Evolutionary conservation across 2,113 vertebrate species (phyloP), one percentile per base, ranked within the genome.

Genomic region (Pavo muticus): DNA sequence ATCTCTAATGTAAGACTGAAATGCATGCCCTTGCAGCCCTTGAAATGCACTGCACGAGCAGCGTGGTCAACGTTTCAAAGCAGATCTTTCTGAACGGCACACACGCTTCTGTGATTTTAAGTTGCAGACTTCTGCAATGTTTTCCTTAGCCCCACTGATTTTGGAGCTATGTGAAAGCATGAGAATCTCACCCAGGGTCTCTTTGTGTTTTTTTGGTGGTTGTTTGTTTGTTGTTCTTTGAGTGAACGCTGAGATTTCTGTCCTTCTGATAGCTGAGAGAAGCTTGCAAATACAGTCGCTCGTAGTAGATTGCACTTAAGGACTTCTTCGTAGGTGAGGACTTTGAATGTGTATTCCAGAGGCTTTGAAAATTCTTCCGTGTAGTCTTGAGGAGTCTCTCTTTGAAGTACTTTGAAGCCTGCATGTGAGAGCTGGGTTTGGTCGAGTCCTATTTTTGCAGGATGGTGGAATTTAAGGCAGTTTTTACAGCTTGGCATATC

Each of bases 81-180:
- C 59, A 52, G n/a, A 6, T 12, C n/a, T 65, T 65, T 35, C 32
- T 7, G 30, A 50, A 44, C 11, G 32, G 30, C 4, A 0, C 2
- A 2, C n/a, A 1, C 15, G 0, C 20, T n/a, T 57, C 42, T 40
- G n/a, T 59, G 23, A 11, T 1, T 4, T 4, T 12, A n/a, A 54
- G n/a, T 6, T 65, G 57, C 70, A 27, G 5, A 19, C 42, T 35
- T 48, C 63, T 21, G 61, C 32, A 3, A 0, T 6, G 30, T 45
- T 72, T 52, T 25, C 16, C 48, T 37, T 10, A 1, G 9, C 20
- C 5, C 32, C n/a, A 29, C 14, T 35, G 14, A 14, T 75, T 18
- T 25, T 54, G 45, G 10, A n/a, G 18, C 42, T 32, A 7, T 57
- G 30, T 59, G 54, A 39, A 44, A n/a, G 18, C 8, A 9, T 44